A percentile compares a stretch with the other conserved stretches of the same genome.
Evolutionary conservation across 1,140 invertebrate species (phyloP).

Genomic region (Microplitis mediator): DNA sequence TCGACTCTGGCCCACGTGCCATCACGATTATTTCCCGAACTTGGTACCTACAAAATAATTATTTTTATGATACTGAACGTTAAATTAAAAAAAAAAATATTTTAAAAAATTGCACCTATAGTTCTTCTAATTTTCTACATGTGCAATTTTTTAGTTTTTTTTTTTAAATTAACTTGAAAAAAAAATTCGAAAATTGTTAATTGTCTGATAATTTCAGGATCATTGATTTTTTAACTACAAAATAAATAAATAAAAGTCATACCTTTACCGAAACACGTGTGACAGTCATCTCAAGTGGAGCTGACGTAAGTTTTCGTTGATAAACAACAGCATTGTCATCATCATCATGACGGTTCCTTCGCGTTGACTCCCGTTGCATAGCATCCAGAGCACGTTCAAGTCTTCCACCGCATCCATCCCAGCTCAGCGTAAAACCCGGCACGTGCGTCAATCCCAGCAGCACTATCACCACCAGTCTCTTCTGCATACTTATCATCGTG

Average conservation of each 20-base stretch:
- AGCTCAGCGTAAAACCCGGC: neutral
- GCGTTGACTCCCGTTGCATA: constrained; percentile 45
- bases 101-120: too few species aligned
- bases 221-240: too few species aligned
- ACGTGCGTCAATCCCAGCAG: constrained; percentile 17
- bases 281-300: constrained; percentile 55
- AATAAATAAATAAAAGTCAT: constrained; percentile 15
- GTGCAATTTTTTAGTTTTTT: too few species aligned
- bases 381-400: constrained; percentile 56
- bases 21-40: constrained; percentile 31
- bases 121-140: too few species aligned
- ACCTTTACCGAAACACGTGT: constrained; percentile 55
- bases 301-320: constrained; percentile 50
- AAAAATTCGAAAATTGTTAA: too few species aligned
- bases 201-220: neutral
- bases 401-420: constrained; percentile 49
- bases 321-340: constrained; percentile 44
- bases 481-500: constrained; percentile 17
- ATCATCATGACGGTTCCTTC: constrained; percentile 46
- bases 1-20: constrained; percentile 66
- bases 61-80: neutral
- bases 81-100: too few species aligned
- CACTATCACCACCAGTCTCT: constrained; percentile 13
- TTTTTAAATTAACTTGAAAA: too few species aligned
- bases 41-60: constrained; percentile 19